phyloP scores from a whole-genome alignment of 2,888 invertebrate genomes.

The Dicyrtoma fusca region DNA sequence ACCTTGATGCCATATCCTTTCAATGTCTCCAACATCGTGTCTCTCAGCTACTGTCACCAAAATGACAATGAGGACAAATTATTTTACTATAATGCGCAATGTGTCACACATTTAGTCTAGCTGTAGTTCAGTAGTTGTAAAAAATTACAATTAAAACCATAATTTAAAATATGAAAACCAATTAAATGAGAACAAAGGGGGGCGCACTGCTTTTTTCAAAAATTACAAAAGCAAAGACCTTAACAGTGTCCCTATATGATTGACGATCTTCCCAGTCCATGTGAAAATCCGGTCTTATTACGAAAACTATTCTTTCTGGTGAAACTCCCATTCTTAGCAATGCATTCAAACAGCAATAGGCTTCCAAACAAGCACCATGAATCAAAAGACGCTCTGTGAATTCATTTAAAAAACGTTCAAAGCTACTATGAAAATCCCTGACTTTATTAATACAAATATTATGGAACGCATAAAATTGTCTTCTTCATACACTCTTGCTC shows the following conservation, averaged over 20 bases:
- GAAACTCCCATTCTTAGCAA: constrained; percentile 67
- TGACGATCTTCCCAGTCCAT: constrained; percentile 45
- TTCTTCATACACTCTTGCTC: too few relatives aligned
- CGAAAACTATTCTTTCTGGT: constrained; percentile 65
- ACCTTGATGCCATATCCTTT: constrained; percentile 37
- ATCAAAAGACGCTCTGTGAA: constrained; percentile 61
- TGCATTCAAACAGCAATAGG: constrained; percentile 69
- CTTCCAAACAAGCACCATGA: constrained; percentile 70
- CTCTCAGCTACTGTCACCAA: constrained; percentile 30
- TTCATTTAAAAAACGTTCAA: too few relatives aligned
- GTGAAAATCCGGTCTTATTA: constrained; percentile 58
- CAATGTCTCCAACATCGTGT: constrained; percentile 37
- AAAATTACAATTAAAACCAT: not conserved
- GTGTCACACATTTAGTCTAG: too few relatives aligned
- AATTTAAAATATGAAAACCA: not conserved
- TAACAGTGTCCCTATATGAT: constrained; percentile 28
- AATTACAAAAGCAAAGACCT: too few relatives aligned
- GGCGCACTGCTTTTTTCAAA: too few relatives aligned
- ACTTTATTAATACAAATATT: too few relatives aligned
- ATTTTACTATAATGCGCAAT: too few relatives aligned
- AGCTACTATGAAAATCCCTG: too few relatives aligned
- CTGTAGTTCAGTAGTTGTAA: too few relatives aligned
- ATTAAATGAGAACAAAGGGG: not conserved
- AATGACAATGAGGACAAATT: too few relatives aligned
- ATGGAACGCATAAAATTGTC: too few relatives aligned